Base-by-base conservation (phyloP, 2,888 invertebrate species). In the Alitta virens region DNA sequence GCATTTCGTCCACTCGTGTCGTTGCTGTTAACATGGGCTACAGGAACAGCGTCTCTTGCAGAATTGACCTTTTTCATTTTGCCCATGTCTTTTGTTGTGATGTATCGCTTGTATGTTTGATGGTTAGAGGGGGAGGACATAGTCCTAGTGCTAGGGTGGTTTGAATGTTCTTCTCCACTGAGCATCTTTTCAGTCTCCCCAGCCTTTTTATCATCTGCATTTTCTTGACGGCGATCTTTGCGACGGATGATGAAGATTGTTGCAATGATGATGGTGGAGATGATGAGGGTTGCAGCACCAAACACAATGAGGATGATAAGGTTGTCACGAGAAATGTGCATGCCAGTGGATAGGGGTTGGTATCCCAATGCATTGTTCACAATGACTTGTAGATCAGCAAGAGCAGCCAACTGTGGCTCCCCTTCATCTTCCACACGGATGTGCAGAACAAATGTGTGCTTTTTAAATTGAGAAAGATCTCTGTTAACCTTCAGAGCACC, bases 181-280 rank as follows among this genome's bases (percentile, higher is more conserved):
- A 59, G 52, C 59, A 59, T 59, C 23, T 49, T 26, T 18, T 59
- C 49, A 14, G 51, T 46, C 59, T 59, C 59, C 7, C 33, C 33
- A 12, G 33, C 33, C 42, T 59, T 59, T 38, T 63, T 46, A 21
- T 63, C 18, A 60, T 55, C 23, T 21, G 61, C 25, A 33, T 42
- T 24, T 53, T 43, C 50, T 40, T 54, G 53, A 16, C 49, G 52
- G 7, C 65, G 61, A 27, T 60, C 68, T 24, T 60, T 63, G 21
- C 60, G 50, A 14, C 65, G 51, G 21, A 68, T 60, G n/a, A 67
- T 42, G 49, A 65, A n/a, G 12, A 68, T 65, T 14, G 64, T 67
- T 12, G 56, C 62, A 14, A 68, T 56, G 43, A 68, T 58, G 42
- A 68, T 54, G 24, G 66, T 49, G 21, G 62, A 65, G 56, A 67